Base-by-base conservation (phyloP, 2,113 vertebrate genomes). In the Aegithalos caudatus region DNA sequence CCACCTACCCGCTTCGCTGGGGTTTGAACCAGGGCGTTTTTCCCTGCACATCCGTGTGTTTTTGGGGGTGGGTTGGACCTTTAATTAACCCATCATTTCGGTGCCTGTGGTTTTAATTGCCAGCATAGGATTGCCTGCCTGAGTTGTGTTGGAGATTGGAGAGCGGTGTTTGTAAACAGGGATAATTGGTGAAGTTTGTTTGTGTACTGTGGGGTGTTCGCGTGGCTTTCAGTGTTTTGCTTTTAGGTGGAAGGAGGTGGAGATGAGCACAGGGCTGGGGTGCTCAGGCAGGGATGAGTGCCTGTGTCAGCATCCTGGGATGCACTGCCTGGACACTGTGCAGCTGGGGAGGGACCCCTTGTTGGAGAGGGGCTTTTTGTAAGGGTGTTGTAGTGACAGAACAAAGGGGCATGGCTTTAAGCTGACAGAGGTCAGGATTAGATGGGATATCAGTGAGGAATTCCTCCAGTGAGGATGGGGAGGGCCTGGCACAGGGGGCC, bases 151-250 rank as follows among this genome's bases (percentile, higher is more conserved):
- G 56, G 78, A 70, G 31, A n/a, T 71, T 9, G 74, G 22, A 71
- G 61, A 70, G 71, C 0, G 10, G 10, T n/a, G 80, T 66, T 76
- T 60, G 84, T 69, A 65, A 83, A 60, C 9, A 42, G 45, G 37
- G 65, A 10, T 61, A 7, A 81, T 64, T 56, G 0, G 6, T 13
- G 72, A 86, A 31, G 65, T n/a, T 89, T 31, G 53, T 2, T 22
- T 19, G 51, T 1, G 11, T 48, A 2, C 67, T 0, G 0, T 2
- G 9, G 38, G 53, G 10, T 17, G 40, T 24, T 56, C 15, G 28
- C 1, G 4, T 17, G 12, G 21, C 35, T 48, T 50, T 40, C 0
- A 0, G 7, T 1, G 0, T 58, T 86, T 79, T 47, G 38, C 15
- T 54, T 44, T 60, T 51, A 21, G 33, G 9, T 61, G 42, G 50